Conservation (phyloP, 1,140 invertebrate species). For the Psix sp. region DNA sequence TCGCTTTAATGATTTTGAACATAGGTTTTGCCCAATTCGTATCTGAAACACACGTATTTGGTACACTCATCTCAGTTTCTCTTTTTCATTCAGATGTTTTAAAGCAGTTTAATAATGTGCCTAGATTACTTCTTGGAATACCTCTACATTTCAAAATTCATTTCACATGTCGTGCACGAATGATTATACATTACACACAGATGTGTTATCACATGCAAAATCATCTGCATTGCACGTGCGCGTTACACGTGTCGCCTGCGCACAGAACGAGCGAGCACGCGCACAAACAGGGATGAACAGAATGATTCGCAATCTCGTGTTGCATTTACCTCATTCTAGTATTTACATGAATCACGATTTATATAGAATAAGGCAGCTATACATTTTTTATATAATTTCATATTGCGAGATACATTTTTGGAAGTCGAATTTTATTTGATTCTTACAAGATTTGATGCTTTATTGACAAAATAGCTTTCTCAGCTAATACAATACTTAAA, state of each 20-base stretch:
- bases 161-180: constrained; percentile 47
- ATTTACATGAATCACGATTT: constrained; percentile 11
- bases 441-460: too few relatives aligned
- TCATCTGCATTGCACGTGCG: constrained; percentile 56
- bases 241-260: constrained; percentile 57
- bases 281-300: constrained; percentile 54
- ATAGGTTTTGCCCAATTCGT: too few relatives aligned
- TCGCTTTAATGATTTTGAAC: constrained; percentile 5
- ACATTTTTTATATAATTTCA: too few relatives aligned
- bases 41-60: too few relatives aligned
- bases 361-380: too few relatives aligned
- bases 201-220: constrained; percentile 43
- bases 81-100: constrained; percentile 8
- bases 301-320: constrained; percentile 15
- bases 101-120: constrained; percentile 32
- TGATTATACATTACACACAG: constrained; percentile 33
- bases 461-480: too few relatives aligned
- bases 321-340: background rate
- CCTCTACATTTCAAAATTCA: constrained; percentile 14
- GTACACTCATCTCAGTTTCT: too few relatives aligned
- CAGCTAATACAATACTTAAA: too few relatives aligned
- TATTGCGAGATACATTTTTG: too few relatives aligned
- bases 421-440: too few relatives aligned
- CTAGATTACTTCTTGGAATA: constrained; percentile 44
- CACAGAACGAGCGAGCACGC: constrained; percentile 54